phyloP scores from a whole-genome alignment of 2,797 vertebrate species.

The Myotis myotis region DNA sequence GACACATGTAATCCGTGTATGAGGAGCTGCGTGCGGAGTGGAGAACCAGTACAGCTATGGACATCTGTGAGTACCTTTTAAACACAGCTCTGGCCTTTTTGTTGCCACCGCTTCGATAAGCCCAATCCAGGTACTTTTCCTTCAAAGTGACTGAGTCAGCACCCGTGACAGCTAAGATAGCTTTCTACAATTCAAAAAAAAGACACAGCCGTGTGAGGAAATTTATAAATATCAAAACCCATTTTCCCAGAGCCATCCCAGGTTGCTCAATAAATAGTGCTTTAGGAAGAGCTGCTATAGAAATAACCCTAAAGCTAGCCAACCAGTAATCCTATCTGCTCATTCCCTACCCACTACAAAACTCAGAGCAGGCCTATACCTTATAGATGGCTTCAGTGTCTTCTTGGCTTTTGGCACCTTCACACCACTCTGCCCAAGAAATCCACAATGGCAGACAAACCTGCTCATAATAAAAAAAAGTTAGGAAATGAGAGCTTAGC shows the following conservation, averaged over 20 bases:
- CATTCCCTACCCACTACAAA: background rate
- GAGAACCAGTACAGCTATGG: background rate
- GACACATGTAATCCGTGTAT: background rate
- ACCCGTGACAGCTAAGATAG: conserved; percentile 83
- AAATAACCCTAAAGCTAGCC: background rate
- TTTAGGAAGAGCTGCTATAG: background rate
- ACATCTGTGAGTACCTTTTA: conserved; percentile 85
- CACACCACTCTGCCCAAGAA: conserved; percentile 92
- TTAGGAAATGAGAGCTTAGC: background rate
- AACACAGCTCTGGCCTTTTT: conserved; percentile 92
- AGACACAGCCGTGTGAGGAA: background rate
- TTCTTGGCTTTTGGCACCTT: conserved; percentile 81
- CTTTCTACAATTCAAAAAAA: conserved; percentile 86
- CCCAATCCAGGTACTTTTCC: conserved; percentile 93
- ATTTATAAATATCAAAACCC: background rate
- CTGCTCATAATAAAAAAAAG: conserved; percentile 78
- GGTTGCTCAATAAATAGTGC: background rate
- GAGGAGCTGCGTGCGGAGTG: background rate
- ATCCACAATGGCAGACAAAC: conserved; percentile 91
- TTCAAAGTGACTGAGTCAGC: conserved; percentile 90
- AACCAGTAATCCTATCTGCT: background rate
- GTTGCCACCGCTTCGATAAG: conserved; percentile 89
- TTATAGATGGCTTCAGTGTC: conserved; percentile 91
- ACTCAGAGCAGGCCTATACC: conserved; percentile 82
- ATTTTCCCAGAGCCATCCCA: conserved; percentile 24